Percentiles rank a stretch among this genome's conserved stretches.
Conservation (phyloP, 2,113 vertebrate species). For the Myanophis thanlyinensis region DNA sequence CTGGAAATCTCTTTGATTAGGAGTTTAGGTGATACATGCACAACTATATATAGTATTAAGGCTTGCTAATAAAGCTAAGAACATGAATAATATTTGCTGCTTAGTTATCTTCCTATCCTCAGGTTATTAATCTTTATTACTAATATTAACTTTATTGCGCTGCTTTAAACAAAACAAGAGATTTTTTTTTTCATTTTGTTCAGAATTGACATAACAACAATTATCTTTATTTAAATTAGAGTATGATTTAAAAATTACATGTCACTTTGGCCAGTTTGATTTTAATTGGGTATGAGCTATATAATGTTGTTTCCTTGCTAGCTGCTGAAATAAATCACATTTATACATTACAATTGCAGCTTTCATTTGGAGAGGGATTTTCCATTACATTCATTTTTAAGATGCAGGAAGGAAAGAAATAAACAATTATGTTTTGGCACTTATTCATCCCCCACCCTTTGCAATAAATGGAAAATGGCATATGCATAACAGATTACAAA, state of each 20-base stretch:
- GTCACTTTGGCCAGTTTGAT: neutral
- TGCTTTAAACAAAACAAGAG: constrained; percentile 37
- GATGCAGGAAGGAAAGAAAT: constrained; percentile 22
- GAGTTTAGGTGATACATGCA: constrained; percentile 35
- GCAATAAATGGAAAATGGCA: constrained; percentile 35
- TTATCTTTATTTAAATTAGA: constrained; percentile 15
- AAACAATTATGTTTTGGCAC: constrained; percentile 5
- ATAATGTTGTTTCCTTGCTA: constrained; percentile 38
- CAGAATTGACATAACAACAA: neutral
- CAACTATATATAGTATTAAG: constrained; percentile 43
- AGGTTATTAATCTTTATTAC: constrained; percentile 28
- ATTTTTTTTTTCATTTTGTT: neutral
- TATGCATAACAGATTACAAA: constrained; percentile 25
- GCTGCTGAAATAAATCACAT: neutral
- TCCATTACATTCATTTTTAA: constrained; percentile 38
- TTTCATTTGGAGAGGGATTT: constrained; percentile 29
- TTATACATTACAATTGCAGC: constrained; percentile 30
- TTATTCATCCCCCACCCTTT: constrained; percentile 17
- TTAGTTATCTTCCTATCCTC: constrained; percentile 8
- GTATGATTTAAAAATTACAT: constrained; percentile 20
- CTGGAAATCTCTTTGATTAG: constrained; percentile 15
- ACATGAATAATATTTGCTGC: constrained; percentile 51
- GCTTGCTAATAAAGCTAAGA: constrained; percentile 53
- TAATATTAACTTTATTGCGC: constrained; percentile 10
- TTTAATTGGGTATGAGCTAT: constrained; percentile 8